Evolutionary conservation across 2,888 invertebrate genomes (phyloP).

Genomic region (Amblyjoppa proteus): DNA sequence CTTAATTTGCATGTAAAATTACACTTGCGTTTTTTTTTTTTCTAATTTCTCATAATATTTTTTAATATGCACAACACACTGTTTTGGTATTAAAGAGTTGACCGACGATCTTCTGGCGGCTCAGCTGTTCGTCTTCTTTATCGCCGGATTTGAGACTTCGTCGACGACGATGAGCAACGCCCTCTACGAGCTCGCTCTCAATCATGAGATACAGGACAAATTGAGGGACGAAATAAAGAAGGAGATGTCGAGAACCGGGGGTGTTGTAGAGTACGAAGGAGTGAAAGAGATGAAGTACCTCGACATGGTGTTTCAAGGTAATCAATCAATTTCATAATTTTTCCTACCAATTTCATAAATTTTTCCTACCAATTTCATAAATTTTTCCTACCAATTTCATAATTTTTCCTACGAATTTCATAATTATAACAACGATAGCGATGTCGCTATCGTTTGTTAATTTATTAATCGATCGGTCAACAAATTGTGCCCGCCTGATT

Average conservation of each 20-base stretch:
- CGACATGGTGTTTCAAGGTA: conserved; percentile 78
- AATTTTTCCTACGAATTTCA: too few relatives aligned
- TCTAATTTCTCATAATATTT: too few relatives aligned
- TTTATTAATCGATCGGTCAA: not conserved
- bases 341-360: too few relatives aligned
- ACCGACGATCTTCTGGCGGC: conserved; percentile 82
- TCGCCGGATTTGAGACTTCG: conserved; percentile 86
- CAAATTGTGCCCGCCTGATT: not conserved
- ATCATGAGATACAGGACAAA: conserved; percentile 83
- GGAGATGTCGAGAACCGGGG: conserved; percentile 76
- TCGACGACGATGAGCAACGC: conserved; percentile 84
- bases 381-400: too few relatives aligned
- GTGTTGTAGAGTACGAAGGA: conserved; percentile 82
- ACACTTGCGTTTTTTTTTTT: too few relatives aligned
- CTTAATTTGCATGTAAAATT: too few relatives aligned
- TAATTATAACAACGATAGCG: too few relatives aligned
- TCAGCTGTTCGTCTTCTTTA: conserved; percentile 84
- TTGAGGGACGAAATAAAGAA: conserved; percentile 82
- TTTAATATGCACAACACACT: not conserved
- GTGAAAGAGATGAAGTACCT: conserved; percentile 84
- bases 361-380: too few relatives aligned
- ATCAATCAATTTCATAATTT: too few relatives aligned
- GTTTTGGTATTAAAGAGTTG: conserved; percentile 74
- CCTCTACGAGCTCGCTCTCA: conserved; percentile 83
- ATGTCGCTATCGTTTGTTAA: not conserved